Percentiles rank a stretch among this genome's conserved stretches.
Evolutionary conservation across 2,113 vertebrate genomes (phyloP).

Genomic region (Mormoops blainvillei): DNA sequence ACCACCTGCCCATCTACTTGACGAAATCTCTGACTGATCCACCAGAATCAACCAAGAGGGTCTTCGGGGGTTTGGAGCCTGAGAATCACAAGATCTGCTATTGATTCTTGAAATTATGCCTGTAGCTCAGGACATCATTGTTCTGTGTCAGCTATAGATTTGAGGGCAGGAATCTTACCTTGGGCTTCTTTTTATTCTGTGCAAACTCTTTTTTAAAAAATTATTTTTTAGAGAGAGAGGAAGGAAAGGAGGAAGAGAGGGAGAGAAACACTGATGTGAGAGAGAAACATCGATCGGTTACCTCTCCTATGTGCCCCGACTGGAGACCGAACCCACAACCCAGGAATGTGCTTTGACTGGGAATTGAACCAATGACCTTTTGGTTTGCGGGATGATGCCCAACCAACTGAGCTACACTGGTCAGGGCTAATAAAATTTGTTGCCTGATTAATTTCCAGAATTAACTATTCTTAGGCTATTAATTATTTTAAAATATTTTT

Average conservation of each 20-base stretch:
- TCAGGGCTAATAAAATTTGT: not conserved
- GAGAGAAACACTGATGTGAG: no score
- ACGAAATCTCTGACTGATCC: not conserved
- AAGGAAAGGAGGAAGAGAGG: no score
- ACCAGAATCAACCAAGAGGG: not conserved
- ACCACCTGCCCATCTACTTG: not conserved
- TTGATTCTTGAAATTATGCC: not conserved
- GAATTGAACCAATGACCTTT: no score
- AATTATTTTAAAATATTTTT: not conserved
- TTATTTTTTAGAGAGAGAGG: no score
- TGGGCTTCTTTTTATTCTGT: not conserved
- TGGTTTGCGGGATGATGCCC: no score
- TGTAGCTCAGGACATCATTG: not conserved
- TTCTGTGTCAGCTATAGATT: not conserved
- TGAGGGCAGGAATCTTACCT: not conserved
- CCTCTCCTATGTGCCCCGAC: no score
- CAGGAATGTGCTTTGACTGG: no score
- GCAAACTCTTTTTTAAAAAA: not conserved
- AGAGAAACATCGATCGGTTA: no score
- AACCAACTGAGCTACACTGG: no score
- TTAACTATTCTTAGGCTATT: not conserved
- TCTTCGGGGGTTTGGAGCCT: not conserved
- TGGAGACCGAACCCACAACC: no score
- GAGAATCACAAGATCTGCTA: not conserved
- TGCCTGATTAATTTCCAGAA: not conserved